A percentile compares a stretch with the other conserved stretches of the same genome.
Evolutionary conservation across 2,113 vertebrate genomes (phyloP).

Genomic region (Festucalex cinctus): DNA sequence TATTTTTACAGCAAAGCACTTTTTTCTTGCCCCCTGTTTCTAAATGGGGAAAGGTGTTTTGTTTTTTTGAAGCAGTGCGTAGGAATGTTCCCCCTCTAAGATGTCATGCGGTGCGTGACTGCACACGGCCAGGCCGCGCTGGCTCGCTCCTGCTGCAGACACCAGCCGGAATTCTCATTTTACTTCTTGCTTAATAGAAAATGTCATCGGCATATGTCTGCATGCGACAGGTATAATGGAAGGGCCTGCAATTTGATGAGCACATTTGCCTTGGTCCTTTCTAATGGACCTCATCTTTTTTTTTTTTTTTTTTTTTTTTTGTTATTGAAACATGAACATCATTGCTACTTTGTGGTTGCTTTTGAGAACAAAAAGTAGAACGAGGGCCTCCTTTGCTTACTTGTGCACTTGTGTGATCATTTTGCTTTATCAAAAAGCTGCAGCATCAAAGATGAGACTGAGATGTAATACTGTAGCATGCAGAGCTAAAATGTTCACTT

Average conservation of each 20-base stretch:
- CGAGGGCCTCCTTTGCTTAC: too few relatives aligned
- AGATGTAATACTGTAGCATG: neutral
- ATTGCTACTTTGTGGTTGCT: slow-evolving; percentile 6
- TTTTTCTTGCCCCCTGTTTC: slow-evolving; percentile 46
- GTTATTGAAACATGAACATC: slow-evolving; percentile 8
- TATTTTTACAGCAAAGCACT: slow-evolving; percentile 46
- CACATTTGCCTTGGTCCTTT: slow-evolving; percentile 21
- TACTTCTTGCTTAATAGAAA: slow-evolving; percentile 53
- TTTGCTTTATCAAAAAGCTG: too few relatives aligned
- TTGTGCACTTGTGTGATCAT: too few relatives aligned
- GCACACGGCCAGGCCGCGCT: slow-evolving; percentile 49
- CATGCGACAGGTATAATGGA: slow-evolving; percentile 19
- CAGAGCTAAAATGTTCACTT: neutral
- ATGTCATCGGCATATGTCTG: slow-evolving; percentile 36
- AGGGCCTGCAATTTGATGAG: slow-evolving; percentile 28
- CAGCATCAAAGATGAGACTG: neutral
- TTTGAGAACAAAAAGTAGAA: neutral
- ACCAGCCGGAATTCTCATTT: slow-evolving; percentile 63
- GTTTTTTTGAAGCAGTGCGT: slow-evolving; percentile 47
- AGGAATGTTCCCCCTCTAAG: slow-evolving; percentile 70
- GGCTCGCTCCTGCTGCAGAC: slow-evolving; percentile 44
- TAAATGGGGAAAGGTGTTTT: slow-evolving; percentile 59
- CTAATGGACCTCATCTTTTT: slow-evolving; percentile 32
- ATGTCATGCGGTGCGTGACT: slow-evolving; percentile 63
- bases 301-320: slow-evolving; percentile 33